Base-by-base conservation (phyloP, 2,888 invertebrate species). In the Syritta pipiens region DNA sequence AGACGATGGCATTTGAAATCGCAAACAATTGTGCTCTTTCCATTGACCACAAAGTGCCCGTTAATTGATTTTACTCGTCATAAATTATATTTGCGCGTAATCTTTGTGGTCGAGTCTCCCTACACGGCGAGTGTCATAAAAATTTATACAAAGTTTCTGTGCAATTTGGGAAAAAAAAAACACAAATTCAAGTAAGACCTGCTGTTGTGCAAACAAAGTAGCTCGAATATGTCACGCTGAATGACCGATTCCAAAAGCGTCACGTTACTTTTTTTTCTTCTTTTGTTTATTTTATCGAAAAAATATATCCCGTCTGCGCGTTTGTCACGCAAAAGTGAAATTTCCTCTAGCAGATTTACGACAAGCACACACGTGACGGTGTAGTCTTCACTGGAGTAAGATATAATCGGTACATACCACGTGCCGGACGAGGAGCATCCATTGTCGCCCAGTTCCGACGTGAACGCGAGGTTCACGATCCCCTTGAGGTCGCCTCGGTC, bases 391-490 rank as follows among this genome's bases (percentile, higher is more conserved):
- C 76, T 76, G 76, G 76, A 76, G 69, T 28, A 63, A 49, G 35
- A 3, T 1, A 24, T 30, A 7, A 24, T 42, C 5, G 12, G 6
- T 40, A 77, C 72, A 22, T 68, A 79, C 79, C 67, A 44, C 17
- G 37, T 72, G n/a, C 7, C 26, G 28, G 24, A 55, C 9, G 20
- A 19, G 14, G 55, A 67, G 22, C 60, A 62, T 62, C 62, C 79
- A 59, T 74, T 67, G 19, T 79, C 79, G 6, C 57, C 74, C 10
- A 28, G 51, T n/a, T 79, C 79, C 7, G 57, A 57, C n/a, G 62
- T 51, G 24, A 81, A 81, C 1, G 63, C 75, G 17, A 63, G 68
- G n/a, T 81, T 81, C 2, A 55, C 69, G 28, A 81, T 46, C 5
- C 81, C 81, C 7, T 62, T 1, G 0, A 37, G 14, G 7, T 35